Percentiles rank a stretch among this genome's conserved stretches.
phyloP scores from a whole-genome alignment of 2,888 invertebrate species.

The Ariolimax columbianus region DNA sequence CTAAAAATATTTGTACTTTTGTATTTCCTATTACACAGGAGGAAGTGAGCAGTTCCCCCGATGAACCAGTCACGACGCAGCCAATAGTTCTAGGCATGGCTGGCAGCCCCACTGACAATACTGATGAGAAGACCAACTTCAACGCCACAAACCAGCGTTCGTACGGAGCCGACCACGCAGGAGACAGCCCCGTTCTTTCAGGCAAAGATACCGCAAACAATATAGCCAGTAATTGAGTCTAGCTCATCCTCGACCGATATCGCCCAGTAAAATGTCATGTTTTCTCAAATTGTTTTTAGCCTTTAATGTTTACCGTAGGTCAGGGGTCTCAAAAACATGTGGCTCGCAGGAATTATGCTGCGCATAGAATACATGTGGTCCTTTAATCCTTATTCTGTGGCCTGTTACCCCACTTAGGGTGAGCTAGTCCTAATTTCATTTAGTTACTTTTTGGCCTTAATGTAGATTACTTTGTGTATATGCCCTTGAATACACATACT shows the following conservation, averaged over 20 bases:
- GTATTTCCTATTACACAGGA: conserved; percentile 54
- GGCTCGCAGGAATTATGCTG: too few species aligned
- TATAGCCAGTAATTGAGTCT: conserved; percentile 35
- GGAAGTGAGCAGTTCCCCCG: conserved; percentile 62
- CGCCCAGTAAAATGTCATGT: background rate
- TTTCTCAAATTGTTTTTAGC: background rate
- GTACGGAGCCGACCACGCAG: conserved; percentile 62
- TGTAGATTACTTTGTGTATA: too few species aligned
- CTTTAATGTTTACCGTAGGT: background rate
- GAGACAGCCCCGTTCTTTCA: background rate
- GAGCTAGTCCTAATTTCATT: too few species aligned
- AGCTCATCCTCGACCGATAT: background rate
- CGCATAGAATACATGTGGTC: too few species aligned
- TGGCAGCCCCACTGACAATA: background rate
- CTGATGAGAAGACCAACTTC: conserved; percentile 63
- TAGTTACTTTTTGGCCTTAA: too few species aligned
- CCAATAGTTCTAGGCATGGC: conserved; percentile 52
- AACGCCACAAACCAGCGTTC: conserved; percentile 61
- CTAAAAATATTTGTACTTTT: background rate
- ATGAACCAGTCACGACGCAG: conserved; percentile 62
- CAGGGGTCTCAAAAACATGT: too few species aligned
- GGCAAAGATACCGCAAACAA: conserved; percentile 23
- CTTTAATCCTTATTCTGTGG: too few species aligned
- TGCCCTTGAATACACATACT: too few species aligned
- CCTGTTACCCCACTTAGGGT: too few species aligned